Evolutionary conservation across 2,797 vertebrate species (phyloP), one percentile per base, ranked within the genome.

Genomic region (Aythya fuligula): DNA sequence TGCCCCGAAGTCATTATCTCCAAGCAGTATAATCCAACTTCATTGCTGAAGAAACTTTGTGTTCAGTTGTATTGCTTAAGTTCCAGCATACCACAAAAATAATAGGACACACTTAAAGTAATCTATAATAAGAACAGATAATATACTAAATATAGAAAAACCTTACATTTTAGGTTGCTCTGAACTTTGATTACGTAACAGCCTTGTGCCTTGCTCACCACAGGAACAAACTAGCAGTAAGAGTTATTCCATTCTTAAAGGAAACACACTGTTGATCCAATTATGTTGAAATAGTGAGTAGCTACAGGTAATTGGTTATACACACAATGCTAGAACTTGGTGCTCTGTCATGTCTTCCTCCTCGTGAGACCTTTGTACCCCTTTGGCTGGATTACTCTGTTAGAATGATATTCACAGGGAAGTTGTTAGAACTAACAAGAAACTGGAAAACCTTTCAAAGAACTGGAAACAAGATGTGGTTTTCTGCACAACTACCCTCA

Each of bases 271-370:
- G 67, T 71, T 91, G 90, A 91, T 93, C 95, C 97, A 97, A 96
- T 97, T 97, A 97, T 96, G 94, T 97, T 95, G 91, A 95, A 94
- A 94, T 62, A 85, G 77, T 61, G 66, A 86, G 84, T 65, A 89
- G 88, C 87, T 93, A 89, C 4, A 34, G 91, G 92, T 97, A 97
- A 97, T 95, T 97, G 97, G 82, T 92, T 92, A 90, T 34, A 74
- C 65, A 83, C 79, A 87, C 22, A 87, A 51, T 83, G 94, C 74
- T 96, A 94, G 80, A 89, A 83, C 74, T 96, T 28, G 9, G 66
- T 87, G 64, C 74, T 96, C 77, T 87, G 86, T 98, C 95, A 96
- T 80, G 56, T 78, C 57, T 92, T 94, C 60, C 93, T 94, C 89
- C 95, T 85, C 53, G 80, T 85, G 95, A 73, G 88, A 90, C 84